phyloP scores from a whole-genome alignment of 2,888 invertebrate genomes.

The Eilema caniola region DNA sequence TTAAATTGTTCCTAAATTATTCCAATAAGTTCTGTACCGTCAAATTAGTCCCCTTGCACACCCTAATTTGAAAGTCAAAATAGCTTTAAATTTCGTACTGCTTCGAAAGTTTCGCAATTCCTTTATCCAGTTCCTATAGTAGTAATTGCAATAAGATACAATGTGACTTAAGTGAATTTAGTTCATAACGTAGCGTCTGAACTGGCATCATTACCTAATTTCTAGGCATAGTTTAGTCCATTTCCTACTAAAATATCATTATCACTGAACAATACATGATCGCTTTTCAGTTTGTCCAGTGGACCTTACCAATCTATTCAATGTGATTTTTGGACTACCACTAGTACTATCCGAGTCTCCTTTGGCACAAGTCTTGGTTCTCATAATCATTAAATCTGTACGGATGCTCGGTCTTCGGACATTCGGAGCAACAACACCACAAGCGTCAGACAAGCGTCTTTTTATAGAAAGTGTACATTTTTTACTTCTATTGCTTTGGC shows the following conservation, averaged over 20 bases:
- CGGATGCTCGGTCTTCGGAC: slow-evolving; percentile 95
- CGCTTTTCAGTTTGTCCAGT: slow-evolving; percentile 80
- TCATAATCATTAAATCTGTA: slow-evolving; percentile 95
- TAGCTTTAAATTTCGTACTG: not conserved
- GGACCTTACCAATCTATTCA: slow-evolving; percentile 81
- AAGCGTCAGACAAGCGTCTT: slow-evolving; percentile 93
- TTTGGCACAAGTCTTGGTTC: slow-evolving; percentile 92
- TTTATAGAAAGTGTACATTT: slow-evolving; percentile 94
- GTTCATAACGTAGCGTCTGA: not conserved
- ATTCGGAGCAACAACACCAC: slow-evolving; percentile 96
- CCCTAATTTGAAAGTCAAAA: slow-evolving; percentile 1
- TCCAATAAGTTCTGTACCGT: not conserved
- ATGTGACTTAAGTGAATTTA: not conserved
- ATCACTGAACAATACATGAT: slow-evolving; percentile 84
- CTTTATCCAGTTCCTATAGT: not conserved
- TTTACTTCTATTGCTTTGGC: slow-evolving; percentile 89
- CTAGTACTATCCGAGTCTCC: slow-evolving; percentile 89
- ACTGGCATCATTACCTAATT: not conserved
- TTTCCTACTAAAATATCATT: slow-evolving; percentile 42
- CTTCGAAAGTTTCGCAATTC: not conserved
- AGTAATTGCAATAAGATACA: not conserved
- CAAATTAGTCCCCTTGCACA: not conserved
- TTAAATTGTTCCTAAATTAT: not conserved
- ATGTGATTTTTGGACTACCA: slow-evolving; percentile 82
- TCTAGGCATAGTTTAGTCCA: not conserved